A percentile compares a stretch with the other conserved stretches of the same genome.
Evolutionary conservation across 1,140 invertebrate genomes (phyloP).

Genomic region (Ooceraea biroi): DNA sequence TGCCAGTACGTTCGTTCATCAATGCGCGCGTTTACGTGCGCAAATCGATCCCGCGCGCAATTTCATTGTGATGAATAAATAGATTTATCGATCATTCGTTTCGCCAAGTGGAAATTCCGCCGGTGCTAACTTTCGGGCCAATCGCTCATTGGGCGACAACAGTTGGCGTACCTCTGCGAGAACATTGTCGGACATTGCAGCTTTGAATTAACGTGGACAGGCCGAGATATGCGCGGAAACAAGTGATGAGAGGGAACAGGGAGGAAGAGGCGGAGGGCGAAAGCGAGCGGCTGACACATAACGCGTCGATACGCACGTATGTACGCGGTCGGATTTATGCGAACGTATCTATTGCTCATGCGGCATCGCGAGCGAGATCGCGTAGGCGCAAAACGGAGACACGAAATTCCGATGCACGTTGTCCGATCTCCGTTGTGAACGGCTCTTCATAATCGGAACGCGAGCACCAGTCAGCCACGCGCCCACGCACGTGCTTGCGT

Average conservation of each 20-base stretch:
- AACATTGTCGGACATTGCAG: conserved; percentile 1
- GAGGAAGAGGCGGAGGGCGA: not conserved
- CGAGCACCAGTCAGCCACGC: conserved; percentile 19
- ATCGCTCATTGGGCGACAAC: conserved; percentile 55
- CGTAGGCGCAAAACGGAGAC: conserved; percentile 29
- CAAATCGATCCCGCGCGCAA: not conserved
- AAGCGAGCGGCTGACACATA: not conserved
- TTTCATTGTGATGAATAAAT: not conserved
- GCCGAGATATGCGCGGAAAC: conserved; percentile 10
- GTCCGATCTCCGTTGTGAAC: conserved; percentile 15
- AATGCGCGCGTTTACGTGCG: not conserved
- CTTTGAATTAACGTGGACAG: conserved; percentile 54
- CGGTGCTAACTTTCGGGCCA: conserved; percentile 37
- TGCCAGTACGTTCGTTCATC: not conserved
- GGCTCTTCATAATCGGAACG: conserved; percentile 1
- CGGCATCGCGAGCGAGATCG: conserved; percentile 39
- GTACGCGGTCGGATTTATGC: conserved; percentile 39
- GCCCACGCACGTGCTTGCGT: not conserved
- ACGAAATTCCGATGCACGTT: conserved; percentile 48
- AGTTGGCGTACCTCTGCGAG: conserved; percentile 36
- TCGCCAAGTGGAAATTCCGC: conserved; percentile 15
- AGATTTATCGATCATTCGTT: conserved; percentile 1
- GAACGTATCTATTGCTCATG: conserved; percentile 48
- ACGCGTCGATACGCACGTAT: conserved; percentile 19
- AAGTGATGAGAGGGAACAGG: not conserved